Percentiles rank a stretch among this genome's conserved stretches.
Conservation (phyloP, 2,113 vertebrate genomes). For the Istiophorus platypterus region DNA sequence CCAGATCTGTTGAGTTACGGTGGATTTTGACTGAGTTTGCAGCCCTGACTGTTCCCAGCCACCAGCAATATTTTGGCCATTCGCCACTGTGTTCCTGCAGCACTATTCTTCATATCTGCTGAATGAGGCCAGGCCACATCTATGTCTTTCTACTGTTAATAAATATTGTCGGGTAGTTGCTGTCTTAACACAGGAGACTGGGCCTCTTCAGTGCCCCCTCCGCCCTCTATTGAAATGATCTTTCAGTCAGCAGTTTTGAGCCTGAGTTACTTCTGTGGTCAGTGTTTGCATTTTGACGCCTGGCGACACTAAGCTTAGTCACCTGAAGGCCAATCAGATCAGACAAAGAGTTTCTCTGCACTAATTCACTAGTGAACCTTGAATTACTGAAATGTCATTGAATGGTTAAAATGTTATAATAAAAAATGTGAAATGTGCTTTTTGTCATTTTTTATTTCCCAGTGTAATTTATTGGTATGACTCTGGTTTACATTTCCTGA, state of each 20-base stretch:
- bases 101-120: neutral
- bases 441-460: constrained; percentile 99
- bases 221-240: neutral
- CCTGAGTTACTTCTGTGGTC: constrained; percentile 6
- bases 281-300: constrained; percentile 19
- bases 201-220: neutral
- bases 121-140: neutral
- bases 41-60: neutral
- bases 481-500: constrained; percentile 59
- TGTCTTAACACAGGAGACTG: neutral
- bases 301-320: constrained; percentile 4
- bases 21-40: constrained; percentile 28
- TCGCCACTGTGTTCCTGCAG: neutral
- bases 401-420: constrained; percentile 98
- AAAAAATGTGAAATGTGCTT: constrained; percentile 99
- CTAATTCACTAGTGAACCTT: constrained; percentile 64
- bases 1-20: neutral
- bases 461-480: constrained; percentile 88
- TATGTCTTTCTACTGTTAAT: neutral
- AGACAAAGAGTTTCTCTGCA: constrained; percentile 31
- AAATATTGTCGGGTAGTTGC: neutral
- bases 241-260: constrained; percentile 33
- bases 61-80: neutral
- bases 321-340: constrained; percentile 3
- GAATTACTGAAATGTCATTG: constrained; percentile 91